phyloP scores from a whole-genome alignment of 64 coral and sea anemone species.

The Pocillopora verrucosa region DNA sequence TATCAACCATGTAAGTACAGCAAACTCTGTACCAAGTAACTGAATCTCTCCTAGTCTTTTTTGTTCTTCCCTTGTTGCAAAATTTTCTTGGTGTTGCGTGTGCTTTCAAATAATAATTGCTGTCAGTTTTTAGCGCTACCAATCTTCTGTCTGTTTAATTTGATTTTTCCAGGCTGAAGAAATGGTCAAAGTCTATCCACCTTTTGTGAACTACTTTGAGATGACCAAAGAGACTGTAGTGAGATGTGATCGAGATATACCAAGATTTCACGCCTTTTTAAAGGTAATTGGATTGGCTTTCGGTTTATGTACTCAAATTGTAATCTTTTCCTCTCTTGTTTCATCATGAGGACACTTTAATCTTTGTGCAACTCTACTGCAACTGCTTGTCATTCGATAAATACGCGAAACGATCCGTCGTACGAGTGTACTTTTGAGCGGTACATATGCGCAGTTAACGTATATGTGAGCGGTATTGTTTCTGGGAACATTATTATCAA shows the following conservation, averaged over 20 bases:
- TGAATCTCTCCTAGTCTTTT: too few species aligned
- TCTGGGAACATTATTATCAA: too few species aligned
- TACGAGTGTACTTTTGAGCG: too few species aligned
- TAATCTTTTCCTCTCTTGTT: too few species aligned
- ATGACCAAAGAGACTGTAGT: constrained; percentile 96
- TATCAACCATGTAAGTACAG: constrained; percentile 77
- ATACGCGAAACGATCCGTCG: too few species aligned
- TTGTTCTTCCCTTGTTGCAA: too few species aligned
- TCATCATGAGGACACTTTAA: too few species aligned
- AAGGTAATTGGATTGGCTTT: constrained; percentile 57
- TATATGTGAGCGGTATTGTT: too few species aligned
- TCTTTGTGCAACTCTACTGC: too few species aligned
- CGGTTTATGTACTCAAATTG: too few species aligned
- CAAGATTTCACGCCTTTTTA: constrained; percentile 93
- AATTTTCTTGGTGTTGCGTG: neutral
- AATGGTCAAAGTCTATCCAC: constrained; percentile 92
- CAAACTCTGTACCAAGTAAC: neutral
- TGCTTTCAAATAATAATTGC: neutral
- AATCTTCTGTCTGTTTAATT: neutral
- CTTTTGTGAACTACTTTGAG: constrained; percentile 98
- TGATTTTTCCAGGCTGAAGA: constrained; percentile 76
- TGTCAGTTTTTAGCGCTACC: neutral
- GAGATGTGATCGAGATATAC: constrained; percentile 79
- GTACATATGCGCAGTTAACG: too few species aligned
- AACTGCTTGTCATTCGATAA: too few species aligned